A percentile compares a stretch with the other conserved stretches of the same genome.
Conservation (phyloP, 2,888 invertebrate genomes). For the Euzophera pinguis region DNA sequence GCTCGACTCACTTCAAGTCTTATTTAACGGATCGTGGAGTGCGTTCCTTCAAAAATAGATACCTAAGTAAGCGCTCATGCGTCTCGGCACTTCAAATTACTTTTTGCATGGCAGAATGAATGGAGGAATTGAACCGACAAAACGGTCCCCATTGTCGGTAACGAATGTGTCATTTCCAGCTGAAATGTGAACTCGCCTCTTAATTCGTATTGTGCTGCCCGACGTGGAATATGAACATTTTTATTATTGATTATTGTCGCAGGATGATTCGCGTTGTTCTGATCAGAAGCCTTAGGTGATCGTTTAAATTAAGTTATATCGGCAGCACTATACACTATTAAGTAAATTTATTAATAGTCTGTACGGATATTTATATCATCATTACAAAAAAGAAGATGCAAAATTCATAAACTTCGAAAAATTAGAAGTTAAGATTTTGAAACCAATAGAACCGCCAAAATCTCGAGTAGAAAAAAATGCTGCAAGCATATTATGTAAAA, state of each 20-base stretch:
- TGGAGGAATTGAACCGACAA: slow-evolving; percentile 69
- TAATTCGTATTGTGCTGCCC: slow-evolving; percentile 48
- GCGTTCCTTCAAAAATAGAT: slow-evolving; percentile 69
- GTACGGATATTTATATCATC: too few species aligned
- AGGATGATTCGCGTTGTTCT: not conserved
- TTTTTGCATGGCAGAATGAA: slow-evolving; percentile 70
- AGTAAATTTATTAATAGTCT: too few species aligned
- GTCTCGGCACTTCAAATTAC: slow-evolving; percentile 70
- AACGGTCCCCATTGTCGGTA: slow-evolving; percentile 61
- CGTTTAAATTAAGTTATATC: too few species aligned
- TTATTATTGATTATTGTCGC: slow-evolving; percentile 6
- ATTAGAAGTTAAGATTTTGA: too few species aligned
- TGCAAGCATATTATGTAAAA: too few species aligned
- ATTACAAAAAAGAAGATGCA: too few species aligned
- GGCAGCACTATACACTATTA: too few species aligned
- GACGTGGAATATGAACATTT: slow-evolving; percentile 27
- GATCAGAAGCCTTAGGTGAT: too few species aligned
- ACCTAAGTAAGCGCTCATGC: slow-evolving; percentile 60
- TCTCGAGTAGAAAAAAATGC: too few species aligned
- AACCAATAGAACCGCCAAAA: too few species aligned
- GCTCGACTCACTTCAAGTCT: slow-evolving; percentile 63
- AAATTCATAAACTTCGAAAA: too few species aligned
- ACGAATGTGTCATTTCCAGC: slow-evolving; percentile 71
- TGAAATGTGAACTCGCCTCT: slow-evolving; percentile 53
- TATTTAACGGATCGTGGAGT: slow-evolving; percentile 69